Evolutionary conservation across 2,113 vertebrate species (phyloP).

Genomic region (Scartelaos histophorus): DNA sequence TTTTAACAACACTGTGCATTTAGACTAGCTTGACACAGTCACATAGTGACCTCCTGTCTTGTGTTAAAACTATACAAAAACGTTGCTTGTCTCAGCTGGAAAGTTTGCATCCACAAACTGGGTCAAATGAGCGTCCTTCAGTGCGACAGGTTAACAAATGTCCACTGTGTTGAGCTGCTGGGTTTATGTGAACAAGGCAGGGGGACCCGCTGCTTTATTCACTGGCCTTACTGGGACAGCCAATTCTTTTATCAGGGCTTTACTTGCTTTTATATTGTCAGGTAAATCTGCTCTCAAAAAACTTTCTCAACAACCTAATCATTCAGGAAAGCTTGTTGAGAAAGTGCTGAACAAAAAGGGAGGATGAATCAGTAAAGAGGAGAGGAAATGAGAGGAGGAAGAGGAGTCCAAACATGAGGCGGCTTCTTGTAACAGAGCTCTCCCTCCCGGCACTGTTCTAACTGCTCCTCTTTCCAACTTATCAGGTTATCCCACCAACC

Average conservation of each 20-base stretch:
- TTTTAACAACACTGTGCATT: no score
- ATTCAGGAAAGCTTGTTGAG: slow-evolving; percentile 31
- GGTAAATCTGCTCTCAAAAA: slow-evolving; percentile 23
- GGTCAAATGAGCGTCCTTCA: slow-evolving; percentile 48
- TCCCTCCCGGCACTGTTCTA: slow-evolving; percentile 37
- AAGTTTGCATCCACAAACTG: slow-evolving; percentile 42
- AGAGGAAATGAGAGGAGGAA: slow-evolving; percentile 43
- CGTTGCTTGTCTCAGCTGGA: background rate
- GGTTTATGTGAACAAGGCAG: background rate
- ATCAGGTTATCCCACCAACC: slow-evolving; percentile 59
- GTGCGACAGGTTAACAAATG: slow-evolving; percentile 17
- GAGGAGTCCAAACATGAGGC: slow-evolving; percentile 28
- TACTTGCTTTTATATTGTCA: slow-evolving; percentile 19
- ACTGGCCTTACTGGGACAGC: background rate
- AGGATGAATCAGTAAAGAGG: slow-evolving; percentile 30
- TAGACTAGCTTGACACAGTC: background rate
- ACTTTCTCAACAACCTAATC: slow-evolving; percentile 31
- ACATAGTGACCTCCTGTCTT: background rate
- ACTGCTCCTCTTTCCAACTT: slow-evolving; percentile 24
- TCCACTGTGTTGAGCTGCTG: slow-evolving; percentile 11
- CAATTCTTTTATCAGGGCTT: background rate
- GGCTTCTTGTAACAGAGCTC: slow-evolving; percentile 45
- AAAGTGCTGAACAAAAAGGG: slow-evolving; percentile 15
- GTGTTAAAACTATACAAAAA: background rate
- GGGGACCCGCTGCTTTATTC: slow-evolving; percentile 19